Conservation (phyloP, 2,888 invertebrate species). For the Rhyacophila evoluta region DNA sequence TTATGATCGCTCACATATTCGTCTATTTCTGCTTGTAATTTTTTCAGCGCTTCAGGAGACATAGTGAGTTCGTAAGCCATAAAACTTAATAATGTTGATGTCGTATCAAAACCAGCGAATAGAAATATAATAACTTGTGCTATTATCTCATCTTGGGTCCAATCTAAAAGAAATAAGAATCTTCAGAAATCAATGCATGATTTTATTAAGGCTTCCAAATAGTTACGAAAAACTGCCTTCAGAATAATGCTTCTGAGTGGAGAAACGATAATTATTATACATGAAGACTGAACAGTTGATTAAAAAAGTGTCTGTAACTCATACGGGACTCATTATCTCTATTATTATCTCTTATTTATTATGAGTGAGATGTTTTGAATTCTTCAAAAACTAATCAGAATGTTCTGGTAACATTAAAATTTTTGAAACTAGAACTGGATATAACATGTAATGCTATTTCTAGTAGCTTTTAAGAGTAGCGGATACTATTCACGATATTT, state of each 20-base stretch:
- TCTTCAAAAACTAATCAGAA: no score
- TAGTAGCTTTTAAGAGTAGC: no score
- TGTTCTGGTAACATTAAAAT: no score
- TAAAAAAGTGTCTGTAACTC: neutral
- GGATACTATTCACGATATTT: no score
- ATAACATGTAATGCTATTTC: no score
- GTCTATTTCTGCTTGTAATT: slow-evolving; percentile 58
- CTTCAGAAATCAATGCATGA: neutral
- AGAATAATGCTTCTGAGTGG: no score
- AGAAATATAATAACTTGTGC: slow-evolving; percentile 56
- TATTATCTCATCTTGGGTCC: slow-evolving; percentile 56
- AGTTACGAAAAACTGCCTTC: no score
- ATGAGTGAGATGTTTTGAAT: no score
- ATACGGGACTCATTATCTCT: no score
- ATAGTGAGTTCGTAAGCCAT: slow-evolving; percentile 56
- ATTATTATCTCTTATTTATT: no score
- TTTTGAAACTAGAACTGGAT: no score
- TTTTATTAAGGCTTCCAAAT: no score
- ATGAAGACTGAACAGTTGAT: neutral
- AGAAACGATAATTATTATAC: neutral
- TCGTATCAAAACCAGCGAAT: slow-evolving; percentile 56
- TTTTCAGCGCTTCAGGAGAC: slow-evolving; percentile 58
- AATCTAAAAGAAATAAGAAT: slow-evolving; percentile 44
- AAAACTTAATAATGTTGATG: slow-evolving; percentile 55
- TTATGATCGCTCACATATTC: slow-evolving; percentile 57